Conservation (phyloP, 1,140 invertebrate genomes). For the Lithobius niger region DNA sequence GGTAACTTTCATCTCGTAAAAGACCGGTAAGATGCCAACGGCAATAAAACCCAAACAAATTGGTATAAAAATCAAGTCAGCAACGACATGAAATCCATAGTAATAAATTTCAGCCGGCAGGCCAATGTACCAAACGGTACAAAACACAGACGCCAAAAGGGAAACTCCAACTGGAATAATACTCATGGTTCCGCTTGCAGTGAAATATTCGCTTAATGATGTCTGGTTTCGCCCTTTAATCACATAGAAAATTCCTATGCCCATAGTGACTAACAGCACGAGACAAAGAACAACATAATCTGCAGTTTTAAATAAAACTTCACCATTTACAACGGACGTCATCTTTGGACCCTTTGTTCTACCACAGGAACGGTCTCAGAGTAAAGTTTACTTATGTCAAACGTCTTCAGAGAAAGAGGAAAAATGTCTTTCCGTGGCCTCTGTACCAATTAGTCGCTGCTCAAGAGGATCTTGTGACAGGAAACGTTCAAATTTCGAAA, state of each 20-base stretch:
- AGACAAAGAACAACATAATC: not conserved
- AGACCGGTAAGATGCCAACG: not conserved
- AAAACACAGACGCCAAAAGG: not conserved
- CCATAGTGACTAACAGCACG: not conserved
- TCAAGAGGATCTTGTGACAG: no score
- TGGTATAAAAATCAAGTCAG: not conserved
- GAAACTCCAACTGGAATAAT: not conserved
- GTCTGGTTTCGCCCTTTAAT: not conserved
- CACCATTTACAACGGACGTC: no score
- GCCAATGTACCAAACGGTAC: slow-evolving; percentile 3
- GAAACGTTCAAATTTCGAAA: no score
- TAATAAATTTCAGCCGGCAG: not conserved
- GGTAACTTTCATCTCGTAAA: not conserved
- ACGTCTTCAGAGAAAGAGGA: no score
- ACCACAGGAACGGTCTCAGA: no score
- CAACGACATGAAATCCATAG: not conserved
- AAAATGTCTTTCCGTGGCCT: no score
- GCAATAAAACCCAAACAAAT: not conserved
- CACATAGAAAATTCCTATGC: not conserved
- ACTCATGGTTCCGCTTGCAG: not conserved
- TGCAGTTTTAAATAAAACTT: no score
- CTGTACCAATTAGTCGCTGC: no score
- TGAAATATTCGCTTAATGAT: not conserved
- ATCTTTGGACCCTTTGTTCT: no score
- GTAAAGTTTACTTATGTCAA: no score